Evolutionary conservation across 2,888 invertebrate genomes (phyloP).

Genomic region (Nephrotoma guestfalica): DNA sequence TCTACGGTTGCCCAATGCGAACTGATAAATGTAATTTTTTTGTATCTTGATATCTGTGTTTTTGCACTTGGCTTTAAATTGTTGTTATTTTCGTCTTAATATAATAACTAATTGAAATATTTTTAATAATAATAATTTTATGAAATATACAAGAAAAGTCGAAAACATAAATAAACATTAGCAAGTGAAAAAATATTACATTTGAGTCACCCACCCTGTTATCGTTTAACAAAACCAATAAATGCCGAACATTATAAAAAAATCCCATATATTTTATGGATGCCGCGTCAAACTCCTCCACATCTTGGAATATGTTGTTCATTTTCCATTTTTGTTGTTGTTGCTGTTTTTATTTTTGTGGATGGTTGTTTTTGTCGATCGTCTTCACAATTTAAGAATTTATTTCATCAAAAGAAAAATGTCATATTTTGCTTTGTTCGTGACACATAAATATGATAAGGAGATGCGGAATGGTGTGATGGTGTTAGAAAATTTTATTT

Average conservation of each 20-base stretch:
- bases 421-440: background rate
- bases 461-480: background rate
- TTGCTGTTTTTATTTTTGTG: background rate
- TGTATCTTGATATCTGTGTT: too few relatives aligned
- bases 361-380: background rate
- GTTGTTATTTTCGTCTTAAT: too few relatives aligned
- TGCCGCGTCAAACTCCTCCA: background rate
- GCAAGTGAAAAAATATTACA: background rate
- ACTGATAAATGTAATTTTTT: background rate
- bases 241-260: background rate
- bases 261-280: background rate
- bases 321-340: background rate
- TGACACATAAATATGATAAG: background rate
- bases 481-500: background rate
- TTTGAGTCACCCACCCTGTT: background rate
- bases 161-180: background rate
- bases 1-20: background rate
- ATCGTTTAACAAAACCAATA: background rate
- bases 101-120: background rate
- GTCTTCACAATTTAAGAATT: background rate
- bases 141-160: background rate
- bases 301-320: background rate
- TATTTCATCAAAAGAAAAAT: background rate
- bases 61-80: too few relatives aligned
- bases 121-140: background rate